Evolutionary conservation across 2,113 vertebrate species (phyloP).

Genomic region (Saccopteryx leptura): DNA sequence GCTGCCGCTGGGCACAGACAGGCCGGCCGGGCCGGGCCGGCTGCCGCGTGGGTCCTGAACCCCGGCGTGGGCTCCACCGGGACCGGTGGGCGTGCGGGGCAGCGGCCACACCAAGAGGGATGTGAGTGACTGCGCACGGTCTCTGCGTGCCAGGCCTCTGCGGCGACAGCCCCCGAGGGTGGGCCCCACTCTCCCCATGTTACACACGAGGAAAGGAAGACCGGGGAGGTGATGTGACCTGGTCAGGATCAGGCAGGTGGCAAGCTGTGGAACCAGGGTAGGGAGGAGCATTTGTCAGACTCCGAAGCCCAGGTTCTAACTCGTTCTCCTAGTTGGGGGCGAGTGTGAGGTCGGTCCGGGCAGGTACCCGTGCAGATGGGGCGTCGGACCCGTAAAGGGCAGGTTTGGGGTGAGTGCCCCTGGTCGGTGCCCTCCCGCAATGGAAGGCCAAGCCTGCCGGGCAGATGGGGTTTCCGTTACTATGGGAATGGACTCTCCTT

Average conservation of each 20-base stretch:
- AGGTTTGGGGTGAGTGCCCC: background rate
- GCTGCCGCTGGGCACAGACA: fast-evolving
- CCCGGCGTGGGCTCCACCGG: background rate
- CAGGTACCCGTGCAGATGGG: background rate
- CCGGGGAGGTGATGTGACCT: background rate
- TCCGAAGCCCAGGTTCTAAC: background rate
- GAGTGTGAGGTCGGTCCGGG: background rate
- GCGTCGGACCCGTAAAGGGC: background rate
- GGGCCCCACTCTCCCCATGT: background rate
- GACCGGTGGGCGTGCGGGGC: background rate
- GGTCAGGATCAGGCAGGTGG: background rate
- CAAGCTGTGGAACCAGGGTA: background rate
- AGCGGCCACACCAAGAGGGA: background rate
- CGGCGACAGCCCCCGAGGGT: fast-evolving
- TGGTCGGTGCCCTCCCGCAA: background rate
- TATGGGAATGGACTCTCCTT: background rate
- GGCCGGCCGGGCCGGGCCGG: background rate
- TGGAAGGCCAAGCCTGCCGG: background rate
- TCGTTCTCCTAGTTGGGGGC: background rate
- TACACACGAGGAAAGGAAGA: background rate
- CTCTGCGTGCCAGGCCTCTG: fast-evolving
- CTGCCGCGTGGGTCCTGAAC: fast-evolving
- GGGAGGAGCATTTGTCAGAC: background rate
- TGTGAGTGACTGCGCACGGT: fast-evolving
- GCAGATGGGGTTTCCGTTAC: background rate